phyloP scores from a whole-genome alignment of 2,888 invertebrate genomes.

The Andrena camellia region DNA sequence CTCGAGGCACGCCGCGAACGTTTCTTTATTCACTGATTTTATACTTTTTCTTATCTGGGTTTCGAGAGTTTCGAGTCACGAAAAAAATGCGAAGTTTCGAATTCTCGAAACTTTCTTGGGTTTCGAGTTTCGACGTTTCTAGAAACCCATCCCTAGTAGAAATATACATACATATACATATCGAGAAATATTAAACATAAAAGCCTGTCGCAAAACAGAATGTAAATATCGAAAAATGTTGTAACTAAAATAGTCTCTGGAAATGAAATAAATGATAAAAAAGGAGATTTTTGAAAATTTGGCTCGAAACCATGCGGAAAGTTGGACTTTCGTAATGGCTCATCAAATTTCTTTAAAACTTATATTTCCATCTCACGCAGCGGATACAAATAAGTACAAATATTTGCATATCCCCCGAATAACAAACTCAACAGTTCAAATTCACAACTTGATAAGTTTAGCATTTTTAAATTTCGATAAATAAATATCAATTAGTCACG shows the following conservation, averaged over 20 bases:
- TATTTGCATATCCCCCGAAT: background rate
- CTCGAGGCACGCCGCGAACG: too few relatives aligned
- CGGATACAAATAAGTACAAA: background rate
- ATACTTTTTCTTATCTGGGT: too few relatives aligned
- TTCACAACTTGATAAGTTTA: background rate
- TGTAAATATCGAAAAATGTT: conserved; percentile 29
- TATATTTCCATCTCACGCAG: background rate
- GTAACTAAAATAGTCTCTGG: conserved; percentile 17
- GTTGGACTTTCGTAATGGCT: background rate
- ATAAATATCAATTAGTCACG: conserved; percentile 30
- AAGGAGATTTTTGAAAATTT: background rate
- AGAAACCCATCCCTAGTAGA: background rate
- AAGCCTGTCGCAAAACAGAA: conserved; percentile 22
- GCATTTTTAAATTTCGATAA: background rate
- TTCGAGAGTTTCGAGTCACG: too few relatives aligned
- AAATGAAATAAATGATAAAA: conserved; percentile 27
- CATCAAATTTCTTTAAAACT: background rate
- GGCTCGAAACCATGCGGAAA: background rate
- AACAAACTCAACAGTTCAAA: conserved; percentile 10
- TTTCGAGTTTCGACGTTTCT: too few relatives aligned
- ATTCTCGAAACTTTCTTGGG: too few relatives aligned
- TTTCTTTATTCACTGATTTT: too few relatives aligned
- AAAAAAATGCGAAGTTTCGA: too few relatives aligned
- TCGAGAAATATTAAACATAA: conserved; percentile 30
- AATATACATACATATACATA: conserved; percentile 31